Conservation (phyloP, 2,113 vertebrate genomes). For the Lophotis ruficrista region DNA sequence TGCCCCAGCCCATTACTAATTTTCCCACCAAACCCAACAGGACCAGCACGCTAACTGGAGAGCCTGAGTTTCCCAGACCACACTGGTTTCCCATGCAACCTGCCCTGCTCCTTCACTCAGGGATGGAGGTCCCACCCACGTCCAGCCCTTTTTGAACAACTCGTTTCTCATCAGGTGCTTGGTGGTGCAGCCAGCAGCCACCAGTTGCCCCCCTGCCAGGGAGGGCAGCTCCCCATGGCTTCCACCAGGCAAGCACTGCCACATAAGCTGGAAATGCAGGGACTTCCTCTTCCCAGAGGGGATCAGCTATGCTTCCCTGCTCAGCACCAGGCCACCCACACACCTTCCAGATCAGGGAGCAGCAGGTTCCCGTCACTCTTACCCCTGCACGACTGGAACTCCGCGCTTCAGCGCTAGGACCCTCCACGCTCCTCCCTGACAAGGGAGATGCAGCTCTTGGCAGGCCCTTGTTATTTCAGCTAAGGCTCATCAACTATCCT, state of each 20-base stretch:
- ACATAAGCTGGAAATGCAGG: background rate
- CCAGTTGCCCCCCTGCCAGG: background rate
- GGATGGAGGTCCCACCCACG: fast-evolving
- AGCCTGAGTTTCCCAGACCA: background rate
- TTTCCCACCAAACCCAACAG: background rate
- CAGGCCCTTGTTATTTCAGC: conserved; percentile 67
- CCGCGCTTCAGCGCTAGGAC: background rate
- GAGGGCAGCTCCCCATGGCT: background rate
- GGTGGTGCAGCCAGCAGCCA: background rate
- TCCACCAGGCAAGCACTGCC: background rate
- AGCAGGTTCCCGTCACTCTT: background rate
- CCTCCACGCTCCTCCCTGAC: background rate
- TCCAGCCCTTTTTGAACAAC: background rate
- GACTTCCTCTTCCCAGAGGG: fast-evolving
- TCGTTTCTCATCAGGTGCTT: background rate
- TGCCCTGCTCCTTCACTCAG: background rate
- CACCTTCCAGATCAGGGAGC: background rate
- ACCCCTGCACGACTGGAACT: fast-evolving
- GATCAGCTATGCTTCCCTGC: background rate
- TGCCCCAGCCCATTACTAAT: background rate
- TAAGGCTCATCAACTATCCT: conserved; percentile 68
- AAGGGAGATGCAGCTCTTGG: conserved; percentile 26
- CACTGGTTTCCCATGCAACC: background rate
- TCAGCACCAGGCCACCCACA: fast-evolving
- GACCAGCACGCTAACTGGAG: background rate